Base-by-base conservation (phyloP, 2,888 invertebrate species). In the Dexiosoma caninum region DNA sequence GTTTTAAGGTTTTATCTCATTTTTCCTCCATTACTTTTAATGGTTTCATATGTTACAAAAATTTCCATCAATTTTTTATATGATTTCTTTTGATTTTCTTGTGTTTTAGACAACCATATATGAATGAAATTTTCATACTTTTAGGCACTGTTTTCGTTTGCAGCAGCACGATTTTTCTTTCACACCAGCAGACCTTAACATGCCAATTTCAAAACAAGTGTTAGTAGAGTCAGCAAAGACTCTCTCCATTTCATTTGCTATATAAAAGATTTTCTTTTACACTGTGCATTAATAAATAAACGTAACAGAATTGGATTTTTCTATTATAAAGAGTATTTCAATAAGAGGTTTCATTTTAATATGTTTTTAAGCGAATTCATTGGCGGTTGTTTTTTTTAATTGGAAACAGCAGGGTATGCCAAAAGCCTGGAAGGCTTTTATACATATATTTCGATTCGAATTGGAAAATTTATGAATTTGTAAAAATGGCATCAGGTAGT, bases 31-130 rank as follows among this genome's bases (percentile, higher is more conserved):
- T 77, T 77, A 81, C 55, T 77, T 75, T 72, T 77, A 81, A 81
- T 81, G 76, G 72, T 77, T 81, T 77, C 81, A 72, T 64, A 72
- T 76, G 80, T 76, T 76, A 71, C 67, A 67, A 55, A 76, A n/a
- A n/a, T 62, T 76, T 80, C 72, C 66, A 76, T 76, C 72, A 71
- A 72, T 81, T 71, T 71, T 71, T 71, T 80, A 80, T 46, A 57
- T 55, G 46, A 53, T 67, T 80, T 67, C 49, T 59, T 69, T 60
- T 62, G 67, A 76, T 71, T 72, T 71, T 75, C 62, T 64, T 40
- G 59, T 59, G 19, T 55, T 51, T 37, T 44, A 55, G 46, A 49
- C 5, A 37, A 51, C n/a, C 10, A 27, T n/a, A n/a, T n/a, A n/a
- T n/a, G n/a, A n/a, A n/a, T n/a, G n/a, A 74, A 75, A 37, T 57